A percentile compares a stretch with the other conserved stretches of the same genome.
Evolutionary conservation across 2,888 invertebrate genomes (phyloP).

Genomic region (Steinernema carpocapsae): DNA sequence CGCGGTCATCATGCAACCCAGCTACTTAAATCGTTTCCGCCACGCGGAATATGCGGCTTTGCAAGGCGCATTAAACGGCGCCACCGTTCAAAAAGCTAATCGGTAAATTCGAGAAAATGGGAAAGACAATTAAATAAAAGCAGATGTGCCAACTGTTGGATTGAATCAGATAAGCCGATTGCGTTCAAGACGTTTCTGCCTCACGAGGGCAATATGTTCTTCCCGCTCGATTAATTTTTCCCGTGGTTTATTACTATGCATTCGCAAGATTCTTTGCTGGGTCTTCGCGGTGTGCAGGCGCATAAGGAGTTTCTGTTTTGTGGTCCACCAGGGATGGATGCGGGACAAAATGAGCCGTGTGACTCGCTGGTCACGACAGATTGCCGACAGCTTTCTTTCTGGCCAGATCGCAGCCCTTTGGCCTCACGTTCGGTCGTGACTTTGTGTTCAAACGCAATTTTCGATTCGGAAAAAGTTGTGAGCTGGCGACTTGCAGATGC

Average conservation of each 20-base stretch:
- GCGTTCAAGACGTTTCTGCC: not conserved
- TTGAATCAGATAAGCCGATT: conserved; percentile 16
- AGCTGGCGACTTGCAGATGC: conserved; percentile 7
- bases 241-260: not conserved
- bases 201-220: not conserved
- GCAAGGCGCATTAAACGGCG: too few relatives aligned
- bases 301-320: not conserved
- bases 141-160: conserved; percentile 13
- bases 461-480: conserved; percentile 32
- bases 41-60: too few relatives aligned
- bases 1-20: too few relatives aligned
- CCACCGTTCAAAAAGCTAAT: too few relatives aligned
- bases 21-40: too few relatives aligned
- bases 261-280: not conserved
- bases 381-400: too few relatives aligned
- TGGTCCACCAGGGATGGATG: too few relatives aligned
- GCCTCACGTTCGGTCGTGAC: not conserved
- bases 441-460: conserved; percentile 29
- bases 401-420: not conserved
- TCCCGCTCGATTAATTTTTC: conserved; percentile 17
- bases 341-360: too few relatives aligned
- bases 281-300: not conserved
- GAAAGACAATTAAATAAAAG: not conserved
- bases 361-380: too few relatives aligned
- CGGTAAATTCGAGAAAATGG: not conserved